Base-by-base conservation (phyloP, 2,113 vertebrate genomes). In the Tachuris rubrigastra region DNA sequence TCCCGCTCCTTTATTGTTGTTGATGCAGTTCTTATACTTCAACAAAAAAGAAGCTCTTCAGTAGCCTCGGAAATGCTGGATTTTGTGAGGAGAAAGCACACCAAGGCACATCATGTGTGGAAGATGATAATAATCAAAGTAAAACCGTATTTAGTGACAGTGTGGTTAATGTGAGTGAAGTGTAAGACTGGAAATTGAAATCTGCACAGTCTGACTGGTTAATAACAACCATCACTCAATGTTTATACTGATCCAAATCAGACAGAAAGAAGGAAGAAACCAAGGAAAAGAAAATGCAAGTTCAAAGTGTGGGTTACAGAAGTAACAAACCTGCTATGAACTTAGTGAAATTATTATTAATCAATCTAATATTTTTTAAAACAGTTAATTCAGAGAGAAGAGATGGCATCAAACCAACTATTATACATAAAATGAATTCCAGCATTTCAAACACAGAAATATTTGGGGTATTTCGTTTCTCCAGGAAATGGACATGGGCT, bases 181-280 rank as follows among this genome's bases (percentile, higher is more conserved):
- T 28, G 37, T 47, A 82, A 87, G 79, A 44, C 42, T 52, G 44
- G 78, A 78, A 92, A 91, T 27, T 47, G 74, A 94, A 85, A 87
- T 81, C 42, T 55, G 50, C 44, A 55, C 21, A 33, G 50, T 24
- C 72, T 60, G 60, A 78, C 60, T 72, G 31, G 60, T 77, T 92
- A 78, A 85, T 52, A 87, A 85, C 44, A 59, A 42, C 30, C 52
- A 59, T 49, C 35, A 27, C 14, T 78, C 52, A 49, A 31, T 3
- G 17, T 47, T 84, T 71, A 63, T 11, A 28, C 35, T 0, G 2
- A 81, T 63, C 21, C 49, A 52, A 72, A 59, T 4, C 1, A 0
- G 11, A 90, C 59, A 41, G 62, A 41, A 80, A 60, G 39, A 65
- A 53, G 1, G 5, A 1, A 69, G 17, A 78, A 87, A 79, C 9